These are phyloP conservation scores for Daphoenositta chrysoptera DNA, from an alignment of 2,113 vertebrate genomes.

Conservation along the genomic window DNA sequence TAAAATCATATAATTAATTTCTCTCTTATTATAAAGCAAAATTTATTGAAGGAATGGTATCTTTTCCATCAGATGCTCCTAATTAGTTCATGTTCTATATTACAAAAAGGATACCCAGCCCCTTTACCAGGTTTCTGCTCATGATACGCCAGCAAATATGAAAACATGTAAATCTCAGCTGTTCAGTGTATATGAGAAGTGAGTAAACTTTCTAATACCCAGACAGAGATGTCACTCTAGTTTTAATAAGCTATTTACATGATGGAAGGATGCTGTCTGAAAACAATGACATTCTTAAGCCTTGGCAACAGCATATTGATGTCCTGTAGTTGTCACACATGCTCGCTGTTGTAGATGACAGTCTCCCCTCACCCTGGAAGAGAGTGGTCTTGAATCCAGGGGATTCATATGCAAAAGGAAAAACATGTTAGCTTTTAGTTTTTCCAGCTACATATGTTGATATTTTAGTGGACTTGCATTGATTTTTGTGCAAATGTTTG, in stretches of 20 bases:
- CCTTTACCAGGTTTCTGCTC: not conserved
- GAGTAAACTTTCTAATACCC: not conserved
- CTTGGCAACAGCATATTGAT: not conserved
- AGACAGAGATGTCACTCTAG: not conserved
- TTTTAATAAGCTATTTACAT: not conserved
- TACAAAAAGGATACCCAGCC: not conserved
- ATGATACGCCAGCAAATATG: accelerated
- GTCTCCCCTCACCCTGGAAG: not conserved
- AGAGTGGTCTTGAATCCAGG: not conserved
- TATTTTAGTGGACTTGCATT: not conserved
- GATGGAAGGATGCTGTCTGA: not conserved
- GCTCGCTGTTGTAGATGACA: not conserved
- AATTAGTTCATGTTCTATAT: not conserved
- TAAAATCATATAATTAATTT: not conserved
- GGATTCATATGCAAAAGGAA: not conserved
- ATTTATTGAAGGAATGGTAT: not conserved
- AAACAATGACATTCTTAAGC: not conserved
- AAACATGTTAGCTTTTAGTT: not conserved
- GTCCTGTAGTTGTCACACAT: not conserved
- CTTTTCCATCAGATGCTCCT: not conserved
- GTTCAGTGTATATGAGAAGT: not conserved
- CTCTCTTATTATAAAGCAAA: not conserved
- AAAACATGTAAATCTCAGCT: not conserved
- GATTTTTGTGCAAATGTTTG: not conserved
- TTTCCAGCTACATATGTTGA: not conserved